Conservation (phyloP, 2,113 vertebrate species). For the Corythornis madagascariensis region DNA sequence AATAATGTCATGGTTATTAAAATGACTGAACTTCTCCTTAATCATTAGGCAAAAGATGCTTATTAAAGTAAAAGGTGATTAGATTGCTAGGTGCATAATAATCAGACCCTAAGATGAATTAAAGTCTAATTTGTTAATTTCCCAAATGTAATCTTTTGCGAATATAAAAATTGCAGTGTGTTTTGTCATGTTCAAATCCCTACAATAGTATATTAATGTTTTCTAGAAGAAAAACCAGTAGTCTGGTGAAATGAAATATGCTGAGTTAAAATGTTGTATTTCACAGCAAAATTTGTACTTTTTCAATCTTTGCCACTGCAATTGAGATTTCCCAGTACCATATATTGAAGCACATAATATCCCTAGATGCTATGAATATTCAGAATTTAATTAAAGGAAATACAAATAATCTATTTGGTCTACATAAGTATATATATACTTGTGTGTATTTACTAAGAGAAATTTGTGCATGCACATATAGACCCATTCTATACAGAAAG, state of each 20-base stretch:
- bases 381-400: background rate
- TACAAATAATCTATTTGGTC: background rate
- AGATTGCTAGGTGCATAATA: conserved; percentile 54
- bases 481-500: background rate
- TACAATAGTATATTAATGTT: background rate
- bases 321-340: background rate
- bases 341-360: background rate
- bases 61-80: conserved; percentile 66
- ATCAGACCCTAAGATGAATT: conserved; percentile 50
- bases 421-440: background rate
- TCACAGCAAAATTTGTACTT: background rate
- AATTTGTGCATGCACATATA: background rate
- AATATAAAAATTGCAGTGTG: background rate
- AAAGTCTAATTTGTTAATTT: conserved; percentile 55
- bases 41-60: conserved; percentile 61
- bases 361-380: background rate
- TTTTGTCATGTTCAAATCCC: background rate
- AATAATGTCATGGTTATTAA: conserved; percentile 73
- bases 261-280: background rate
- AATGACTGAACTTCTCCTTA: conserved; percentile 58
- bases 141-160: background rate
- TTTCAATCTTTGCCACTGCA: background rate
- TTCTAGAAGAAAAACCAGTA: background rate
- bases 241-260: background rate
- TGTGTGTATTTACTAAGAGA: background rate